Percentiles rank a stretch among this genome's conserved stretches.
These are phyloP conservation scores for Brevimyrus niger DNA, from an alignment of 2,113 vertebrate species.

Conservation along the genomic window DNA sequence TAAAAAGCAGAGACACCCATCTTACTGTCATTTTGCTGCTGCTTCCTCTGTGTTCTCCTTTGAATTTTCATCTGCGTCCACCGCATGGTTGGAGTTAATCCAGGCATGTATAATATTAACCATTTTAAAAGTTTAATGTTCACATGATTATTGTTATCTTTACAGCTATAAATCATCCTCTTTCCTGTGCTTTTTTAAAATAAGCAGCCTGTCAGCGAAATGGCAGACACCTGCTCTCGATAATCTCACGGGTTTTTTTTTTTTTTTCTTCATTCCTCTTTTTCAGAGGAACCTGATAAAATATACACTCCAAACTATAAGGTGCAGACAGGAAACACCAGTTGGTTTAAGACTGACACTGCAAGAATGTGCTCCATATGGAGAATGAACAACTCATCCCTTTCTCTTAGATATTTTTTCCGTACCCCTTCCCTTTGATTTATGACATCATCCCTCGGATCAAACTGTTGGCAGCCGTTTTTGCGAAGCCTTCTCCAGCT, in stretches of 20 bases:
- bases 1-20: background rate
- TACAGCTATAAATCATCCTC: conserved; percentile 21
- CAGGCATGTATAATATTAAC: conserved; percentile 20
- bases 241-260: background rate
- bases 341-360: conserved; percentile 1
- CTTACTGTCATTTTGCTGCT: background rate
- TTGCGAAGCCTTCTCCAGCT: background rate
- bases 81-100: conserved; percentile 6
- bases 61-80: background rate
- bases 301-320: conserved; percentile 9
- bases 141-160: conserved; percentile 19
- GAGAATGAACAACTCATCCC: conserved; percentile 1
- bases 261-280: conserved; percentile 19
- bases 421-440: conserved; percentile 12
- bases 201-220: conserved; percentile 26
- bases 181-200: conserved; percentile 16
- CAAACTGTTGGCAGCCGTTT: background rate
- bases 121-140: conserved; percentile 27
- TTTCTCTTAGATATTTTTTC: background rate
- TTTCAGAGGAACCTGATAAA: background rate
- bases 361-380: conserved; percentile 19
- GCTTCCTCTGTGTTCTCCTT: background rate
- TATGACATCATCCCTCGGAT: conserved; percentile 10
- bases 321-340: conserved; percentile 17
- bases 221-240: conserved; percentile 20